Evolutionary conservation across 2,797 vertebrate species (phyloP), one percentile per base, ranked within the genome.

Genomic region (Cyprinella venusta): DNA sequence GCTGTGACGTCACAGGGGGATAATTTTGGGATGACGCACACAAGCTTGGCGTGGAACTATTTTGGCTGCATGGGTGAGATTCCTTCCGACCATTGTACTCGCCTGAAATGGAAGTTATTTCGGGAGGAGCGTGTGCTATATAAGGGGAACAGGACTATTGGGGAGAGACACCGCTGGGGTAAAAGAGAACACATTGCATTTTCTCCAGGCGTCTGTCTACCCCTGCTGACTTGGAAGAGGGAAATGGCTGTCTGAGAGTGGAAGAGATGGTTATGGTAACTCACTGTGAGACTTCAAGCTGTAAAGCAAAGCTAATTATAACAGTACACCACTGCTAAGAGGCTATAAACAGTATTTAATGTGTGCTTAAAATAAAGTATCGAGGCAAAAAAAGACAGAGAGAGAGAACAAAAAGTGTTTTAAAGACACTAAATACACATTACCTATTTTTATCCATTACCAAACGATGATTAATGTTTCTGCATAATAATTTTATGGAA

Each of bases 21-120:
- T 94, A 93, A 94, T 95, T 94, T 88, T 83, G 88, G 91, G 91
- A 91, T 88, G 85, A 89, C 88, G 90, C 86, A 90, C 84, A 85
- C 90, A 87, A 89, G 92, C 90, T 89, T 48, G 81, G 83, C 82
- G 85, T 79, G 84, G 87, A 92, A 84, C 92, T 86, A 90, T 91
- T 92, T 93, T 92, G 92, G 90, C 90, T 88, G 86, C 84, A 91
- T 87, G 92, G 91, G 90, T 90, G 91, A 85, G 87, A 93, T 92
- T 92, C 91, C 90, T 91, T 91, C 90, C 91, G 82, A 87, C 91
- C 91, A 87, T 88, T 85, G 89, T 87, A 89, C 93, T 93, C 92
- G 91, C 89, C 89, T 4, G 86, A 91, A 87, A 90, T 76, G 70
- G 65, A 89, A 85, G 92, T 90, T 93, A 94, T 93, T 94, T 94